Conservation (phyloP, 2,797 vertebrate species). For the Orientallactaga sibirica region DNA sequence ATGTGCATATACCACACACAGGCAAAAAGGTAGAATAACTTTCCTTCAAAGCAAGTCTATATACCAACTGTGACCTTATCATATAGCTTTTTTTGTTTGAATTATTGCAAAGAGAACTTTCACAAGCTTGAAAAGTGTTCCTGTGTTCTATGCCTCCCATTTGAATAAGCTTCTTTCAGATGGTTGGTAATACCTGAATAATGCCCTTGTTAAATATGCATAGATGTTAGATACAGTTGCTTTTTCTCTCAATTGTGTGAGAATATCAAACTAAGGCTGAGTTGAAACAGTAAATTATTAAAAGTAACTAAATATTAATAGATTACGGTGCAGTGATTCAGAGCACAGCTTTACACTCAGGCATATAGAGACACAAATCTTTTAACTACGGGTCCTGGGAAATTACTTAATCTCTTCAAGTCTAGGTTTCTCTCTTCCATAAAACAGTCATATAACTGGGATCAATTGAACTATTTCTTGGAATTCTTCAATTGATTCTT, state of each 20-base stretch:
- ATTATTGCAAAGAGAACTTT: conserved; percentile 35
- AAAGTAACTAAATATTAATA: conserved; percentile 56
- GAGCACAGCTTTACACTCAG: conserved; percentile 15
- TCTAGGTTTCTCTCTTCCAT: conserved; percentile 9
- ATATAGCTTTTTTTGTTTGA: neutral
- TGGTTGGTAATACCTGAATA: neutral
- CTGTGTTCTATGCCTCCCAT: neutral
- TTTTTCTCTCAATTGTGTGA: neutral
- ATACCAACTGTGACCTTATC: neutral
- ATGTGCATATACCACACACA: too few relatives aligned
- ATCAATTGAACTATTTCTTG: neutral
- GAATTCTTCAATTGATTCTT: neutral
- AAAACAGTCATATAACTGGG: neutral
- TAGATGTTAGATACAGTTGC: neutral
- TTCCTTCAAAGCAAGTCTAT: neutral
- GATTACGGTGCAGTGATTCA: conserved; percentile 15
- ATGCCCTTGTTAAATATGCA: conserved; percentile 26
- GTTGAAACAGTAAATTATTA: conserved; percentile 47
- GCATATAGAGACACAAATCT: conserved; percentile 17
- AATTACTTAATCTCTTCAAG: conserved; percentile 36
- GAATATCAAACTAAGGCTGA: conserved; percentile 30
- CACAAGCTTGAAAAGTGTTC: neutral
- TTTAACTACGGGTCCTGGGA: conserved; percentile 1
- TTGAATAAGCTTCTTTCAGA: conserved; percentile 27
- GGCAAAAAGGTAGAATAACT: neutral